Conservation (phyloP, 1,140 invertebrate species). For the Panulirus ornatus region DNA sequence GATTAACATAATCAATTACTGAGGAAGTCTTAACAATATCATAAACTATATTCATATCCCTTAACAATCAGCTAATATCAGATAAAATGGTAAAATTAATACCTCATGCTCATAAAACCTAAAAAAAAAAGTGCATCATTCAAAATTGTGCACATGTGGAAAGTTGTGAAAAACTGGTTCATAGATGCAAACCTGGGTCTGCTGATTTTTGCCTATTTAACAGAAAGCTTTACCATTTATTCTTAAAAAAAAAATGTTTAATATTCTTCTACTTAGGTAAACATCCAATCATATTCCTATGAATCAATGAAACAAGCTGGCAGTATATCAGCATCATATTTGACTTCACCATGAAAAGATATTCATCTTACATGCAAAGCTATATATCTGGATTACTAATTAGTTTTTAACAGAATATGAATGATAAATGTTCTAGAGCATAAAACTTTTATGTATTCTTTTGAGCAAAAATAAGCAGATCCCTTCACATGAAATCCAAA, state of each 20-base stretch:
- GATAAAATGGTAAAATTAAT: background rate
- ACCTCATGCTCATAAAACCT: conserved; percentile 31
- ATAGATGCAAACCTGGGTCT: conserved; percentile 28
- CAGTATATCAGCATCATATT: background rate
- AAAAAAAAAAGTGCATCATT: conserved; percentile 33
- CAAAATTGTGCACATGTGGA: conserved; percentile 46
- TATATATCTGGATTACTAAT: too few relatives aligned
- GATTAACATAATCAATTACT: background rate
- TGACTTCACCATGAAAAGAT: too few relatives aligned
- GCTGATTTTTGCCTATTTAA: conserved; percentile 25
- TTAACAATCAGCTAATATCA: background rate
- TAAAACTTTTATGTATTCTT: background rate
- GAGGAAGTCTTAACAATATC: background rate
- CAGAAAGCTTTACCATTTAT: background rate
- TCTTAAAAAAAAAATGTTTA: background rate
- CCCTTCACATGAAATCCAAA: conserved; percentile 19
- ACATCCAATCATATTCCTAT: background rate
- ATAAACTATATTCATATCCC: background rate
- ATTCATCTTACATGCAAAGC: too few relatives aligned
- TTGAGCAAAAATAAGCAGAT: conserved; percentile 1
- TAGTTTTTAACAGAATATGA: too few relatives aligned
- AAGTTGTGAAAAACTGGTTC: conserved; percentile 24
- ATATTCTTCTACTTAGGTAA: too few relatives aligned
- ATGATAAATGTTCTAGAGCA: too few relatives aligned
- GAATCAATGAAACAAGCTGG: background rate